Percentiles rank a stretch among this genome's conserved stretches.
Evolutionary conservation across 2,888 invertebrate genomes (phyloP).

Genomic region (Agrochola macilenta): DNA sequence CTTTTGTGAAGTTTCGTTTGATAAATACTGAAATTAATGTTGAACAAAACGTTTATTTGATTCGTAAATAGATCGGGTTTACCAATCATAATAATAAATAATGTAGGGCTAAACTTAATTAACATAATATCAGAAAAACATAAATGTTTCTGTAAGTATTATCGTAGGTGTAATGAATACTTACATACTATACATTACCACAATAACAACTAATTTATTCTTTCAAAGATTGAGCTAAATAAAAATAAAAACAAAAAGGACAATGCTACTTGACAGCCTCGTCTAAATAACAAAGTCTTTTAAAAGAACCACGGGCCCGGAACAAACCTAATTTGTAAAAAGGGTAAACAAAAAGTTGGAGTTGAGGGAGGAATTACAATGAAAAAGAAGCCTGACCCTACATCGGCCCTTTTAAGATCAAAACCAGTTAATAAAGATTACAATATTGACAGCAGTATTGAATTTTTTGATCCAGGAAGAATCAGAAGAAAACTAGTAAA

Average conservation of each 20-base stretch:
- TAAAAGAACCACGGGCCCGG: constrained; percentile 60
- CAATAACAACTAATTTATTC: neutral
- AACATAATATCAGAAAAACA: neutral
- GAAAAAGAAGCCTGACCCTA: constrained; percentile 60
- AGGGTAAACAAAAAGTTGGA: constrained; percentile 79
- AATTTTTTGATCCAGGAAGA: neutral
- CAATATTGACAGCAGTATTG: neutral
- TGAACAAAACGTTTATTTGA: constrained; percentile 5
- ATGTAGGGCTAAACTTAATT: neutral
- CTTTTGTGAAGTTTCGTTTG: constrained; percentile 25
- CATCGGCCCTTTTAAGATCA: constrained; percentile 41
- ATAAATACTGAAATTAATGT: neutral
- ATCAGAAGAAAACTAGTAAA: too few species aligned
- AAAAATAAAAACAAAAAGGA: constrained; percentile 41
- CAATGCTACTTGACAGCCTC: constrained; percentile 44
- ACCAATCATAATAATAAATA: neutral
- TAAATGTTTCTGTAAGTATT: neutral
- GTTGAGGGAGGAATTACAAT: constrained; percentile 73
- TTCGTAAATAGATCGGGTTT: neutral
- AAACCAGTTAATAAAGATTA: constrained; percentile 15
- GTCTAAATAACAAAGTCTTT: constrained; percentile 61
- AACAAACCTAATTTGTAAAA: constrained; percentile 83
- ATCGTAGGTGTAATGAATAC: neutral
- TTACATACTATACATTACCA: neutral
- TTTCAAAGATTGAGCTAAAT: neutral